phyloP scores from a whole-genome alignment of 2,797 vertebrate genomes.

The Xiphophorus birchmanni region DNA sequence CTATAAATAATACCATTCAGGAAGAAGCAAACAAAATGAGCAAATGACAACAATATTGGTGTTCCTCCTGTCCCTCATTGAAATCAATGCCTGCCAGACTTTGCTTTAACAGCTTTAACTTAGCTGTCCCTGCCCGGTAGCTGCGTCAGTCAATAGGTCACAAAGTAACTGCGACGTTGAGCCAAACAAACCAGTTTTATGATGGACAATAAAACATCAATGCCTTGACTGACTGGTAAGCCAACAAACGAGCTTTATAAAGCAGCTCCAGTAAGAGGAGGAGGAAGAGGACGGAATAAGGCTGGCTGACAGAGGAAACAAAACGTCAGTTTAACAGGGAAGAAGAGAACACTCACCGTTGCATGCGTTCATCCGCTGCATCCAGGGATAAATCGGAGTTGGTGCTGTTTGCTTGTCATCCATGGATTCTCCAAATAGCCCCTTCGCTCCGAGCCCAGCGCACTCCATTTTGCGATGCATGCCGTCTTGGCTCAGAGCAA shows the following conservation, averaged over 20 bases:
- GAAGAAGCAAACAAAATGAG: neutral
- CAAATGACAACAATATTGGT: neutral
- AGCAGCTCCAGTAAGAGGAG: conserved; percentile 48
- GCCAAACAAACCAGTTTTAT: conserved; percentile 72
- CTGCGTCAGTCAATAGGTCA: conserved; percentile 61
- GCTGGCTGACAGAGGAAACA: conserved; percentile 59
- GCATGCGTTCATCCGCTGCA: conserved; percentile 95
- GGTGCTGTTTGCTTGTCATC: conserved; percentile 87
- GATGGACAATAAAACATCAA: conserved; percentile 67
- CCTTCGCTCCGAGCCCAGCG: conserved; percentile 86
- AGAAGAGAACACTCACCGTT: conserved; percentile 87
- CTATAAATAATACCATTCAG: neutral
- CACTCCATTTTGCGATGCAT: conserved; percentile 90
- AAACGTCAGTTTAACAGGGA: conserved; percentile 62
- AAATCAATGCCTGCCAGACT: neutral
- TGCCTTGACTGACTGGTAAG: conserved; percentile 64
- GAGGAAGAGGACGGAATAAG: conserved; percentile 24
- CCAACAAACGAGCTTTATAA: conserved; percentile 66
- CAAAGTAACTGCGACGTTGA: conserved; percentile 59
- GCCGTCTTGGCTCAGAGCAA: conserved; percentile 84
- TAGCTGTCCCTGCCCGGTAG: conserved; percentile 24
- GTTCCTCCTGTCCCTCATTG: neutral
- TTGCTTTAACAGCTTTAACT: neutral
- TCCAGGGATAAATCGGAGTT: conserved; percentile 90
- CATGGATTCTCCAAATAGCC: conserved; percentile 87